A percentile compares a stretch with the other conserved stretches of the same genome.
Evolutionary conservation across 2,888 invertebrate genomes (phyloP).

Genomic region (Matsumyia berberina): DNA sequence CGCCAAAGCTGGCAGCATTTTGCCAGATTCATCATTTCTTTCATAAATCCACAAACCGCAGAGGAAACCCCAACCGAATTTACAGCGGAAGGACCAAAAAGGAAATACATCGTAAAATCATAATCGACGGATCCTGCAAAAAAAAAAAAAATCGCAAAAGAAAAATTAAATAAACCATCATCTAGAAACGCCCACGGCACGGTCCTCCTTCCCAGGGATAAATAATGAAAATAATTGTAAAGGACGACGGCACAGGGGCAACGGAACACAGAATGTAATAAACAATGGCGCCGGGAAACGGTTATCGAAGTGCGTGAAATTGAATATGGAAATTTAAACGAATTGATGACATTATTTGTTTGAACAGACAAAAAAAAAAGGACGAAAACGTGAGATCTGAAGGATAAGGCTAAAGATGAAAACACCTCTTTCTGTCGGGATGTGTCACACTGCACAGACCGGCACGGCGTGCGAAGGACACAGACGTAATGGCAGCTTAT

Average conservation of each 20-base stretch:
- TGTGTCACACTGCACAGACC: not conserved
- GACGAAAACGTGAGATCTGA: constrained; percentile 4
- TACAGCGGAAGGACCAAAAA: constrained; percentile 39
- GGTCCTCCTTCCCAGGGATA: constrained; percentile 30
- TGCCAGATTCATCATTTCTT: constrained; percentile 52
- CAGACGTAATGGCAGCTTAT: constrained; percentile 62
- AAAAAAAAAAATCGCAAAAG: constrained; percentile 8
- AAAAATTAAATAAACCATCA: constrained; percentile 42
- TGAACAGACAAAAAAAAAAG: constrained; percentile 8
- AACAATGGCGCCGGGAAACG: constrained; percentile 74
- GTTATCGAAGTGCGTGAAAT: constrained; percentile 74
- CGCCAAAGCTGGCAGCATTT: constrained; percentile 8
- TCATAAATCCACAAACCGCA: constrained; percentile 28
- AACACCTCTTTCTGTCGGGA: constrained; percentile 11
- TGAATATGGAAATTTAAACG: constrained; percentile 76
- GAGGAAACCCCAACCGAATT: constrained; percentile 1
- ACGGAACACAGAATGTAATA: constrained; percentile 61
- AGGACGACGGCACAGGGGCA: constrained; percentile 54
- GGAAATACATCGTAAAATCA: constrained; percentile 67
- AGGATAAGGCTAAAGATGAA: constrained; percentile 32
- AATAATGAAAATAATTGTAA: constrained; percentile 64
- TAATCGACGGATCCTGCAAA: constrained; percentile 44
- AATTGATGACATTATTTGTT: constrained; percentile 68
- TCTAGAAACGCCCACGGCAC: constrained; percentile 23
- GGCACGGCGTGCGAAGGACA: constrained; percentile 1